Evolutionary conservation across 1,140 invertebrate genomes (phyloP).

Genomic region (Amphibalanus amphitrite): DNA sequence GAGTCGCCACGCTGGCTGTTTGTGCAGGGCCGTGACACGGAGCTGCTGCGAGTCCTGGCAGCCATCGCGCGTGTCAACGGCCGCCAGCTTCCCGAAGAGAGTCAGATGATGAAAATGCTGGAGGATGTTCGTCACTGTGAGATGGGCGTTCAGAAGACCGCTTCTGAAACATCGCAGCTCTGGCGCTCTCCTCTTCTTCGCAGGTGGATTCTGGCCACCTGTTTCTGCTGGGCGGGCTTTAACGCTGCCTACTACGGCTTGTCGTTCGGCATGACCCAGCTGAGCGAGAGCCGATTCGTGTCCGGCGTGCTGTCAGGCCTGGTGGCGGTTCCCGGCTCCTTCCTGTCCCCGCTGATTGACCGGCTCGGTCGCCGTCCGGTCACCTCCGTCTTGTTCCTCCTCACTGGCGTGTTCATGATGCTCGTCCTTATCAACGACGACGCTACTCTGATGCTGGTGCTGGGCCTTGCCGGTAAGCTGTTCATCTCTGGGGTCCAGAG

Average conservation of each 20-base stretch:
- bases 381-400: conserved; percentile 28
- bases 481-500: conserved; percentile 26
- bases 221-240: no score
- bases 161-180: no score
- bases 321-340: conserved; percentile 15
- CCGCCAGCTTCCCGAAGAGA: no score
- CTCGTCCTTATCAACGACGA: conserved; percentile 9
- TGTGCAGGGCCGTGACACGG: conserved; percentile 17
- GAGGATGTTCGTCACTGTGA: no score
- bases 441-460: conserved; percentile 6
- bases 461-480: conserved; percentile 28
- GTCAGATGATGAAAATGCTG: no score
- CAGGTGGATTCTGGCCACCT: no score
- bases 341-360: background rate
- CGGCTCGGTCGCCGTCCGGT: background rate
- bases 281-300: conserved; percentile 21
- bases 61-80: no score
- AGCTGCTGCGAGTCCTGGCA: no score
- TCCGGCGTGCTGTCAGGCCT: conserved; percentile 6
- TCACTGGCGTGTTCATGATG: conserved; percentile 14
- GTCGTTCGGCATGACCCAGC: conserved; percentile 53
- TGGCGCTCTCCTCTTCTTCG: no score
- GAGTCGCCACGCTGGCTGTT: conserved; percentile 33
- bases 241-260: conserved; percentile 53
- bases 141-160: no score